Evolutionary conservation across 2,113 vertebrate genomes (phyloP).

Genomic region (Chrysemys picta): DNA sequence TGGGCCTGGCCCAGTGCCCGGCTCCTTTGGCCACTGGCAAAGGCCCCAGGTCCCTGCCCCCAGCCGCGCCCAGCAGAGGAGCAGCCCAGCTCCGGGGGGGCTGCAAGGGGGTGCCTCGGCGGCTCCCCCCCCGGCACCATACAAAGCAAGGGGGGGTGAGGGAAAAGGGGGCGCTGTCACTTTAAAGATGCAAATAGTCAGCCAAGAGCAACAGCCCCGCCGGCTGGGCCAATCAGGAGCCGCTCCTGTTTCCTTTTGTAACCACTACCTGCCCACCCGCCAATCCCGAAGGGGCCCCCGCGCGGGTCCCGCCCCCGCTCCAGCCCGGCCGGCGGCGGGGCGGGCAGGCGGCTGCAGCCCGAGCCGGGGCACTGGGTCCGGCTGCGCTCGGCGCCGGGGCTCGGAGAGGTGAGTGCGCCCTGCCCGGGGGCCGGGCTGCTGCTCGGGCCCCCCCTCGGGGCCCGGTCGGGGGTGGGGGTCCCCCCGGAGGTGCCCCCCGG

Average conservation of each 20-base stretch:
- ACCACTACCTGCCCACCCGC: neutral
- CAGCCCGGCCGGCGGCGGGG: neutral
- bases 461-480: neutral
- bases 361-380: neutral
- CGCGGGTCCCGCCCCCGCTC: neutral
- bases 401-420: slow-evolving; percentile 37
- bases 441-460: neutral
- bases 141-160: neutral
- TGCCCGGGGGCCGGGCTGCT: neutral
- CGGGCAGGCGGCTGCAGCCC: neutral
- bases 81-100: neutral
- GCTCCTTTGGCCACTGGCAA: neutral
- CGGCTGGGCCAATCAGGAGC: neutral
- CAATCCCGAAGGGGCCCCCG: neutral
- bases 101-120: neutral
- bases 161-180: neutral
- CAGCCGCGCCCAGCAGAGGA: neutral
- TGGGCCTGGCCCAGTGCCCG: neutral
- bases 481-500: no score
- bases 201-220: neutral
- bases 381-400: slow-evolving; percentile 1
- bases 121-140: no score
- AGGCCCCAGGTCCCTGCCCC: neutral
- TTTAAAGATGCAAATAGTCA: slow-evolving; percentile 35
- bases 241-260: neutral